These are phyloP conservation scores for Thunnus albacares DNA, from an alignment of 2,797 vertebrate genomes.

Conservation along the genomic window DNA sequence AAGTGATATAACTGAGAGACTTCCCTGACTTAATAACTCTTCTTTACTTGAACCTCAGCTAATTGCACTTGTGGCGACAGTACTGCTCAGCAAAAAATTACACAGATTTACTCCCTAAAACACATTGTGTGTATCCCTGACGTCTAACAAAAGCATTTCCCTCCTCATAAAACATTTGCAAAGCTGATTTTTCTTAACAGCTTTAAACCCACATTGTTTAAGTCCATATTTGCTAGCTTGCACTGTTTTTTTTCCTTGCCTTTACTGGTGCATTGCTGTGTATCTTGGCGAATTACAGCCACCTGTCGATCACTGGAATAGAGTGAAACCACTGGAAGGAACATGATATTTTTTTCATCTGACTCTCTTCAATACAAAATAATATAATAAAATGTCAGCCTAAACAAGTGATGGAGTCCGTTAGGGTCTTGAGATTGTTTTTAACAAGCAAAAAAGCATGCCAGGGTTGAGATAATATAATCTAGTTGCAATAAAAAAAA, in stretches of 20 bases:
- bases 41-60: not conserved
- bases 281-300: no score
- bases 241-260: no score
- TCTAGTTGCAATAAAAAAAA: not conserved
- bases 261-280: no score
- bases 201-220: no score
- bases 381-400: not conserved
- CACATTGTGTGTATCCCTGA: no score
- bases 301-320: no score
- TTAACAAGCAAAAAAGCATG: conserved; percentile 6
- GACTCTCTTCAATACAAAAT: not conserved
- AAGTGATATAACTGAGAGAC: not conserved
- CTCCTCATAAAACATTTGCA: no score
- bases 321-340: no score
- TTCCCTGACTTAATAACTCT: not conserved
- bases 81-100: not conserved
- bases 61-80: not conserved
- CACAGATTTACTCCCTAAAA: not conserved
- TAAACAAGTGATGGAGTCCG: not conserved
- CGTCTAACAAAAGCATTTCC: no score
- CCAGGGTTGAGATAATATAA: not conserved
- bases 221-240: no score
- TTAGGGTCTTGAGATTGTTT: not conserved
- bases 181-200: no score
- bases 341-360: not conserved